Evolutionary conservation across 2,888 invertebrate species (phyloP), one percentile per base, ranked within the genome.

Genomic region (Oligia fasciuncula): DNA sequence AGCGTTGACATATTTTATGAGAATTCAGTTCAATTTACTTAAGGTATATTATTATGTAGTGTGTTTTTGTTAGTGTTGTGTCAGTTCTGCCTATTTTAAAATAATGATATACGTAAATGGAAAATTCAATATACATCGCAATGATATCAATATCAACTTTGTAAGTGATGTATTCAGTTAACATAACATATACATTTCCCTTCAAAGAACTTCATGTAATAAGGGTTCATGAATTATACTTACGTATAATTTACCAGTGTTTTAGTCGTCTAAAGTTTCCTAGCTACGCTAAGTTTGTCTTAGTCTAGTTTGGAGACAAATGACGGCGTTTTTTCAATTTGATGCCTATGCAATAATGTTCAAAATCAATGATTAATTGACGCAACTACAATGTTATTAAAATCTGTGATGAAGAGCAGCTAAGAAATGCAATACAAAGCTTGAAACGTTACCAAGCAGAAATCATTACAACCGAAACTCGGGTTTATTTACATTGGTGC

Each of bases 251-350:
- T 86, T 79, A 73, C 54, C 72, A 81, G 69, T 84, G 72, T 79
- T 78, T 74, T 9, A 73, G 76, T 88, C 78, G 84, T 76, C 46
- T 73, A 68, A 62, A 75, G 86, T 92, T 92, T 94, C 93, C 92
- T 84, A 85, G 85, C 90, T 92, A 90, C 85, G 85, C 94, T 94
- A 94, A 92, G 94, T 85, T 60, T 70, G 90, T 74, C 94, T 94
- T 94, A 94, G 91, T 91, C 82, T 91, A 89, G 90, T 85, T 80
- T 85, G 91, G 93, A 93, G 91, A 91, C 83, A 79, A 62, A 71
- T 82, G 76, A 75, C 88, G 87, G 86, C 87, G 84, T 81, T 87
- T 66, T 76, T 75, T 76, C 49, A 70, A 73, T 77, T 68, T 8
- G 3, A 69, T 66, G 2, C 1, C 29, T 60, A 86, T 77, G 74